A percentile compares a stretch with the other conserved stretches of the same genome.
Conservation (phyloP, 2,797 vertebrate species). For the Peromyscus melanophrys region DNA sequence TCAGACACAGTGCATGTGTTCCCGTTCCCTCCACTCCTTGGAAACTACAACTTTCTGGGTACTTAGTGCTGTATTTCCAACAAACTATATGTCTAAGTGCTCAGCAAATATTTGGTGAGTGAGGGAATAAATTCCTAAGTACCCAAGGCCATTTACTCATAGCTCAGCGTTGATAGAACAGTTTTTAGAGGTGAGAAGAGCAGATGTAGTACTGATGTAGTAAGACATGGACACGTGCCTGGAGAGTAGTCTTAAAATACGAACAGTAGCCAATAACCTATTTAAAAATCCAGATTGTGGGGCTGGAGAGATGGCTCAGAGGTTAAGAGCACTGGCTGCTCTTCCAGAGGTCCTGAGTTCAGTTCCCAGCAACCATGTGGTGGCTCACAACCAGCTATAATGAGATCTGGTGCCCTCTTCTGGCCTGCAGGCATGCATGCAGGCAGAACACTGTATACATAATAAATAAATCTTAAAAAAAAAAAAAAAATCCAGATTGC, state of each 20-base stretch:
- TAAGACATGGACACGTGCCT: neutral
- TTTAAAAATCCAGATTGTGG: neutral
- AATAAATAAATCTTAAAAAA: no score
- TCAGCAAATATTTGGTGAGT: slow-evolving; percentile 2
- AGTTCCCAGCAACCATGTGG: no score
- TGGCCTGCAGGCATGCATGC: no score
- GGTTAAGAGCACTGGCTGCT: no score
- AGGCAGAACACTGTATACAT: no score
- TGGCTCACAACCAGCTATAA: no score
- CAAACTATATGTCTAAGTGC: neutral
- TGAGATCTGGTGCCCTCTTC: no score
- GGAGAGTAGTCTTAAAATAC: neutral
- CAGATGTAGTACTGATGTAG: neutral
- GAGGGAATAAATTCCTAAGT: neutral
- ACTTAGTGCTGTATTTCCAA: neutral
- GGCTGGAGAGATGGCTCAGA: no score
- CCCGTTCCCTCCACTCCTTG: neutral
- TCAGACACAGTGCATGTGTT: neutral
- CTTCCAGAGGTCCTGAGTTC: no score
- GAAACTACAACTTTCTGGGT: slow-evolving; percentile 15
- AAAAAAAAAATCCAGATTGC: neutral
- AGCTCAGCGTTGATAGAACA: neutral
- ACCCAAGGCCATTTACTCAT: slow-evolving; percentile 32
- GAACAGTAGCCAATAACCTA: neutral
- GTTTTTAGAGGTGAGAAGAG: neutral